Conservation (phyloP, 2,888 invertebrate species). For the Pecten maximus region DNA sequence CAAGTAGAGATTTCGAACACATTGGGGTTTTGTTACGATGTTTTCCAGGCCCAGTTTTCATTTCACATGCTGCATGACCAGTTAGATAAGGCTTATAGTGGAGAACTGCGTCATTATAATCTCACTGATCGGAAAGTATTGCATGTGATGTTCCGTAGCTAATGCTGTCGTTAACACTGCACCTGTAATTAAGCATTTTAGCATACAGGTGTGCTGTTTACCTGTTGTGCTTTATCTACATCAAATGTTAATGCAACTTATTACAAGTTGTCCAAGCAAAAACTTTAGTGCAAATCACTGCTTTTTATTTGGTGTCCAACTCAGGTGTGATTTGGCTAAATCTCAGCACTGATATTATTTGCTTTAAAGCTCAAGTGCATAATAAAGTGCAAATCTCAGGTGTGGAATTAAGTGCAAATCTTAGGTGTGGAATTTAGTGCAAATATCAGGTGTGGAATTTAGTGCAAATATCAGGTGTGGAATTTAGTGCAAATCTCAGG, state of each 20-base stretch:
- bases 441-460: not conserved
- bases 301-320: too few relatives aligned
- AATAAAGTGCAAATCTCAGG: not conserved
- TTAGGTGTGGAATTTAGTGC: not conserved
- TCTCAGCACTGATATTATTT: not conserved
- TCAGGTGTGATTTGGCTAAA: not conserved
- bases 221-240: not conserved
- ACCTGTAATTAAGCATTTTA: constrained; percentile 22
- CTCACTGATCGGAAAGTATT: not conserved
- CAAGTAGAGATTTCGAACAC: not conserved
- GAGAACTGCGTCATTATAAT: not conserved
- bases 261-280: too few relatives aligned
- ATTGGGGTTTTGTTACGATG: not conserved
- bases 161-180: not conserved
- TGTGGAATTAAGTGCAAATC: not conserved
- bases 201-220: not conserved
- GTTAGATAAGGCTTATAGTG: not conserved
- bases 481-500: not conserved
- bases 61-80: not conserved
- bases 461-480: not conserved
- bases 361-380: not conserved
- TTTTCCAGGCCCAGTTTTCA: not conserved
- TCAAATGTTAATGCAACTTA: not conserved
- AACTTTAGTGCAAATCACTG: too few relatives aligned
- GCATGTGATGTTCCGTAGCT: not conserved